Evolutionary conservation across 2,888 invertebrate species (phyloP).

Genomic region (Entomobrya multifasciata): DNA sequence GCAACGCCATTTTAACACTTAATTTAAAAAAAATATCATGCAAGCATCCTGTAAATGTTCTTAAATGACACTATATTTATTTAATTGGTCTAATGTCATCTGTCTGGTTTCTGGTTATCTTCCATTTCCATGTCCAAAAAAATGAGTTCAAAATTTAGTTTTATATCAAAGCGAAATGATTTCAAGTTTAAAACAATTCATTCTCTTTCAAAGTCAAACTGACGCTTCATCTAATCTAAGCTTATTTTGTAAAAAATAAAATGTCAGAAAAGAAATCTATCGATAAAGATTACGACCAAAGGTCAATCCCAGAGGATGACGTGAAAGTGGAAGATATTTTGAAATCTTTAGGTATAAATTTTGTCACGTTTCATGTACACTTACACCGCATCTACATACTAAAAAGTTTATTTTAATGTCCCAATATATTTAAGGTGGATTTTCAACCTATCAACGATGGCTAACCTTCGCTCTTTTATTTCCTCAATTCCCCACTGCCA

Average conservation of each 20-base stretch:
- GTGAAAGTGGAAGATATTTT: conserved; percentile 71
- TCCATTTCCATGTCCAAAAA: conserved; percentile 1
- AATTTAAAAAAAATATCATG: too few relatives aligned
- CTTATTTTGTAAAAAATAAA: too few relatives aligned
- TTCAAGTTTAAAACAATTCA: too few relatives aligned
- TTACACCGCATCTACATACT: background rate
- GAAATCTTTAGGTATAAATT: conserved; percentile 62
- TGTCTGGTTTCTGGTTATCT: too few relatives aligned
- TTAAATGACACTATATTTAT: too few relatives aligned
- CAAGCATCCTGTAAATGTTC: too few relatives aligned
- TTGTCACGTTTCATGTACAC: background rate
- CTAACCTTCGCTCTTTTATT: conserved; percentile 69
- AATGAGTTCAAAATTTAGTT: too few relatives aligned
- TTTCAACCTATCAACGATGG: conserved; percentile 72
- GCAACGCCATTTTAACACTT: too few relatives aligned
- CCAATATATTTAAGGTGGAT: conserved; percentile 66
- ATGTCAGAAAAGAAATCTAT: background rate
- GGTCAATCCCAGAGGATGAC: conserved; percentile 4
- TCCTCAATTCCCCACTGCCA: conserved; percentile 73
- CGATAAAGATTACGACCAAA: background rate
- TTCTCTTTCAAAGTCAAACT: too few relatives aligned
- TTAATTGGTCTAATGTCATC: too few relatives aligned
- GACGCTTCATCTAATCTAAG: too few relatives aligned
- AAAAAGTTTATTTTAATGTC: background rate
- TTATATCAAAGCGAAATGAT: too few relatives aligned